Evolutionary conservation across 2,113 vertebrate genomes (phyloP).

Genomic region (Melanerpes aurifrons): DNA sequence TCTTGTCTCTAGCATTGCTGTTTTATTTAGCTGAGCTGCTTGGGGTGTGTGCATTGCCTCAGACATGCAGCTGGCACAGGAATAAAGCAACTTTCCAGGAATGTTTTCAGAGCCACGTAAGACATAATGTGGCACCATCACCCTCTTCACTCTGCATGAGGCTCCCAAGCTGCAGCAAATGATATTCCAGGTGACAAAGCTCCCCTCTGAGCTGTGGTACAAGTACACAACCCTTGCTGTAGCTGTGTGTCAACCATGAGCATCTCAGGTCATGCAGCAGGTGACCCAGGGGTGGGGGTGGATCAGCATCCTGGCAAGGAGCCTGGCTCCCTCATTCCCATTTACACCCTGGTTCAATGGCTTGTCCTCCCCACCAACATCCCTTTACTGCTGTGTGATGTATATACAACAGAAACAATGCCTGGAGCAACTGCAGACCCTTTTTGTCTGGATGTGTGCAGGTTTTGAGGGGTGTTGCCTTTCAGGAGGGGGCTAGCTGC

Average conservation of each 20-base stretch:
- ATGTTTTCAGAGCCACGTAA: not conserved
- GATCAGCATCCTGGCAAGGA: not conserved
- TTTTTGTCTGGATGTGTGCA: too few relatives aligned
- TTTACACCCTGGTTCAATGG: not conserved
- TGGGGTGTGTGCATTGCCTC: not conserved
- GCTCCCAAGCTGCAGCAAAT: not conserved
- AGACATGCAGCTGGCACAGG: rapidly evolving
- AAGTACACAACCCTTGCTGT: not conserved
- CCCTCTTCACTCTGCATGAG: rapidly evolving
- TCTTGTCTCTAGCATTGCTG: not conserved
- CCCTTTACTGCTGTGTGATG: not conserved
- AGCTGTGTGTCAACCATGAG: not conserved
- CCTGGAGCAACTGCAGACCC: not conserved
- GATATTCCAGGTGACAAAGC: too few relatives aligned
- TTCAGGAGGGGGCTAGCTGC: too few relatives aligned
- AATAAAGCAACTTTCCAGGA: not conserved
- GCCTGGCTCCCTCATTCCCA: not conserved
- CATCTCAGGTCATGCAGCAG: not conserved
- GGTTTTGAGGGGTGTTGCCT: too few relatives aligned
- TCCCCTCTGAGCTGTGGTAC: not conserved
- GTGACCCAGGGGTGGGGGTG: not conserved
- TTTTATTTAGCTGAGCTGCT: not conserved
- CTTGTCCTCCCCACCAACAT: not conserved
- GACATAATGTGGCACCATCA: not conserved
- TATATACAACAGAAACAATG: too few relatives aligned